Conservation (phyloP, 2,113 vertebrate species). For the Leuciscus idus region DNA sequence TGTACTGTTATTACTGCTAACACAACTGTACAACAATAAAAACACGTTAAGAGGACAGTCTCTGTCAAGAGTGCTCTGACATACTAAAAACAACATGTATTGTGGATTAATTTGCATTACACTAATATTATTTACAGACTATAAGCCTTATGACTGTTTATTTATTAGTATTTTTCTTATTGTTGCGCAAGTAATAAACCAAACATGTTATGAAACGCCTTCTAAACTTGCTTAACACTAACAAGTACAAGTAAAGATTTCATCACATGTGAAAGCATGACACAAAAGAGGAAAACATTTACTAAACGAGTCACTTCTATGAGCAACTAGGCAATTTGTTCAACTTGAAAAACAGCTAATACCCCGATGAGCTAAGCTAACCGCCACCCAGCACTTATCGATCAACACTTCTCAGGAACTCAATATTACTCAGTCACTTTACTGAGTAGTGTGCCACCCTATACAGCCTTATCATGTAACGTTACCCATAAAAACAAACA, state of each 20-base stretch:
- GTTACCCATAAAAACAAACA: neutral
- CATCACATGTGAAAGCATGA: neutral
- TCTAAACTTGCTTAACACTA: neutral
- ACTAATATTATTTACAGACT: neutral
- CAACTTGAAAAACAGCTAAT: constrained; percentile 28
- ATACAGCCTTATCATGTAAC: neutral
- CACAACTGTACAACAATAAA: neutral
- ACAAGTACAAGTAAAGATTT: neutral
- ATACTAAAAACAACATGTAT: neutral
- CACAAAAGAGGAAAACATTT: neutral
- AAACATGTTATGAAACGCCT: neutral
- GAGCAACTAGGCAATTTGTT: neutral
- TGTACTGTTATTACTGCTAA: neutral
- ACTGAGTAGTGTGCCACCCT: neutral
- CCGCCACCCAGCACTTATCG: constrained; percentile 42
- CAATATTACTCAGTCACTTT: neutral
- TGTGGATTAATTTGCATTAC: neutral
- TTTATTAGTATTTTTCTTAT: neutral
- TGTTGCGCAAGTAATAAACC: neutral
- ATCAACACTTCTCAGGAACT: constrained; percentile 35
- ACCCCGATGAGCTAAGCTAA: constrained; percentile 48
- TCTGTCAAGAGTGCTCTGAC: neutral
- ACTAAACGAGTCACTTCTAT: neutral
- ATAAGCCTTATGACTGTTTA: neutral
- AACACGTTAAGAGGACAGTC: neutral